Percentiles rank a stretch among this genome's conserved stretches.
Evolutionary conservation across 2,888 invertebrate genomes (phyloP).

Genomic region (Amblyteles armatorius): DNA sequence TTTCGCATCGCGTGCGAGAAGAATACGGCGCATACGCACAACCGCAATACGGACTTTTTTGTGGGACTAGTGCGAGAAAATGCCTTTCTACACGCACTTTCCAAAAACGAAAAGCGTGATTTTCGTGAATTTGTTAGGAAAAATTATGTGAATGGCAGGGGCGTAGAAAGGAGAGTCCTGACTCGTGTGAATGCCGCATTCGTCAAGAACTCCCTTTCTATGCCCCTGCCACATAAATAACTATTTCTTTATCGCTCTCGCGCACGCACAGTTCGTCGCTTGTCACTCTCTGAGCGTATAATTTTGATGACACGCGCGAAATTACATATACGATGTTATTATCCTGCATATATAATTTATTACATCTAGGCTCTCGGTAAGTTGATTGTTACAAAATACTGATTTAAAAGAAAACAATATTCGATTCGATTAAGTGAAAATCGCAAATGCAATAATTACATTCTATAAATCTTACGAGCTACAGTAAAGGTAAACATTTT

Average conservation of each 20-base stretch:
- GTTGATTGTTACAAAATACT: conserved; percentile 71
- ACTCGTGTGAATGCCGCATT: too few species aligned
- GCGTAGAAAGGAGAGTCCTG: too few species aligned
- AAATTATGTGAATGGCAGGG: too few species aligned
- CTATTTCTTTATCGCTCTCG: conserved; percentile 19
- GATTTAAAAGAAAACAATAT: conserved; percentile 56
- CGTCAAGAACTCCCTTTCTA: too few species aligned
- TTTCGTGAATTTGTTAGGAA: too few species aligned
- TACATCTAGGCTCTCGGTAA: conserved; percentile 55
- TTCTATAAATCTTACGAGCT: conserved; percentile 55
- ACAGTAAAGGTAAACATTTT: conserved; percentile 32
- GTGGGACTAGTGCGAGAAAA: too few species aligned
- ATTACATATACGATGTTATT: conserved; percentile 9
- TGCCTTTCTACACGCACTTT: too few species aligned
- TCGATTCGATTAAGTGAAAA: conserved; percentile 45
- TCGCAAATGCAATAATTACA: conserved; percentile 34
- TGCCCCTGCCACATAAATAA: not conserved
- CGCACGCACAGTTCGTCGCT: conserved; percentile 45
- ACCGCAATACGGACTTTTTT: too few species aligned
- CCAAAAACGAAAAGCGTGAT: too few species aligned
- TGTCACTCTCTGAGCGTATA: conserved; percentile 11
- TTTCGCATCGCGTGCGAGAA: too few species aligned
- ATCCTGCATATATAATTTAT: conserved; percentile 70
- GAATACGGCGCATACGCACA: too few species aligned
- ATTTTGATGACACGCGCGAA: not conserved